Percentiles rank a stretch among this genome's conserved stretches.
Evolutionary conservation across 2,888 invertebrate genomes (phyloP).

Genomic region (Machimus atricapillus): DNA sequence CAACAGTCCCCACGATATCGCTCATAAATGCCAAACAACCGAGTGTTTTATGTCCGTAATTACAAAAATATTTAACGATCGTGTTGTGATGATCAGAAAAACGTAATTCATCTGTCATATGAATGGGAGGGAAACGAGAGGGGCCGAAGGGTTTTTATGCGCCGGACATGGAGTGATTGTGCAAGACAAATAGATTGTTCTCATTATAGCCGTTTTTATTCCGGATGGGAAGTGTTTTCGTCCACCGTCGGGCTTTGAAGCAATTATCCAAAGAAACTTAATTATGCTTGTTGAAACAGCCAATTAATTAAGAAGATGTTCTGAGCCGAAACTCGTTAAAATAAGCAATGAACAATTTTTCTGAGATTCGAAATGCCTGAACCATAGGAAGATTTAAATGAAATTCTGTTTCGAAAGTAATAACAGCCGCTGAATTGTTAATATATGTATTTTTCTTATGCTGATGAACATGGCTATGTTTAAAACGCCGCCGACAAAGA

Average conservation of each 20-base stretch:
- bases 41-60: slow-evolving; percentile 47
- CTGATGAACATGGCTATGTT: neutral
- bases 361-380: neutral
- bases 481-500: no score
- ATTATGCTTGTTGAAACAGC: neutral
- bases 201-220: neutral
- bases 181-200: slow-evolving; percentile 4
- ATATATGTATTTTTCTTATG: neutral
- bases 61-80: slow-evolving; percentile 47
- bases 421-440: neutral
- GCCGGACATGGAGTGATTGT: neutral
- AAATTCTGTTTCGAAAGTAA: neutral
- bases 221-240: neutral
- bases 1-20: slow-evolving; percentile 34
- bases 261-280: neutral
- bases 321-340: neutral
- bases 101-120: slow-evolving; percentile 46
- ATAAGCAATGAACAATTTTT: neutral
- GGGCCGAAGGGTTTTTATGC: neutral
- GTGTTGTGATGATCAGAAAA: slow-evolving; percentile 43
- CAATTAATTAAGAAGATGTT: neutral
- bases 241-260: neutral
- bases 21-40: slow-evolving; percentile 43
- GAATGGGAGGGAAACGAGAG: neutral
- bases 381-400: neutral